Evolutionary conservation across 1,140 invertebrate genomes (phyloP).

Genomic region (Aphelinus certus): DNA sequence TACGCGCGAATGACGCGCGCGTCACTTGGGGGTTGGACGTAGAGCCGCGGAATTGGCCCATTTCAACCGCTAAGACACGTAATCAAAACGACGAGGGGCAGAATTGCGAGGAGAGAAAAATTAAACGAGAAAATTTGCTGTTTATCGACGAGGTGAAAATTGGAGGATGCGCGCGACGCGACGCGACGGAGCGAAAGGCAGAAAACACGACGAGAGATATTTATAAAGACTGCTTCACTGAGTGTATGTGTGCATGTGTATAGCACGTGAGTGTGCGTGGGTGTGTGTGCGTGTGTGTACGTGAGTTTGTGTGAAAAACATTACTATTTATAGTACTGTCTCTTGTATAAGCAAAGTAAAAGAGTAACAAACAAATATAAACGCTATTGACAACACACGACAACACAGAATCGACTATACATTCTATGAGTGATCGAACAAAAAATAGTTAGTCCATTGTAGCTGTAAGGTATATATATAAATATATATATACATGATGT

Average conservation of each 20-base stretch:
- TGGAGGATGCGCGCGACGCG: conserved; percentile 6
- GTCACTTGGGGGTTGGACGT: no score
- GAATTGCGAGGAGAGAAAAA: neutral
- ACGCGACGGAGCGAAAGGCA: conserved; percentile 19
- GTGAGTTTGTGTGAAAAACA: neutral
- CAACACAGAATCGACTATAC: conserved; percentile 28
- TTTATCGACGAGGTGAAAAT: neutral
- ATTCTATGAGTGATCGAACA: conserved; percentile 26
- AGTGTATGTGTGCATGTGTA: conserved; percentile 47
- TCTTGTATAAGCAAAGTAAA: no score
- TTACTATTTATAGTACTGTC: no score
- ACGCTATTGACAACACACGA: no score
- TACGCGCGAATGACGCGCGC: no score
- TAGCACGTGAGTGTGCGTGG: no score
- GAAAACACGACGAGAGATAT: conserved; percentile 52
- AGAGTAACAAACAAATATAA: no score
- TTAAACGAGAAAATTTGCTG: neutral
- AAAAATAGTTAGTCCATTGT: conserved; percentile 39
- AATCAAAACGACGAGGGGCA: conserved; percentile 8
- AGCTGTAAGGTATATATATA: conserved; percentile 36
- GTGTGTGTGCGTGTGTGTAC: conserved; percentile 31
- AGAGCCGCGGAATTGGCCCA: no score
- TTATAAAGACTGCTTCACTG: conserved; percentile 64
- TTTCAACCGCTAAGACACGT: neutral
- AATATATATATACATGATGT: conserved; percentile 19